A percentile compares a stretch with the other conserved stretches of the same genome.
These are phyloP conservation scores for Nerophis lumbriciformis DNA, from an alignment of 2,113 vertebrate species.

Conservation along the genomic window DNA sequence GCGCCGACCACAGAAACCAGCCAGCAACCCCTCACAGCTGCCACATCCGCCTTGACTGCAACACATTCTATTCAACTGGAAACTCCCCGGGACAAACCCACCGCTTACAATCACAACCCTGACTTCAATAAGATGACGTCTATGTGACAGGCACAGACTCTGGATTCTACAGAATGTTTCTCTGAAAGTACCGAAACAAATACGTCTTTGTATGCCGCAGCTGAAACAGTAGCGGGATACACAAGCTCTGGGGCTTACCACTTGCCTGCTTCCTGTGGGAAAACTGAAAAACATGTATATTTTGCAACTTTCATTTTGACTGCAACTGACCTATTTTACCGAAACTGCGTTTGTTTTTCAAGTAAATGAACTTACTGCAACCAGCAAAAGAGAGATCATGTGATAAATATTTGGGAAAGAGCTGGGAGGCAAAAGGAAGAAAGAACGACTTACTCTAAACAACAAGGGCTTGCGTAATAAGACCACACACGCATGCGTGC, in stretches of 20 bases:
- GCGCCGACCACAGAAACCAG: constrained; percentile 45
- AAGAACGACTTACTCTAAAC: constrained; percentile 27
- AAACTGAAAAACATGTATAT: constrained; percentile 14
- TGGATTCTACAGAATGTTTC: neutral
- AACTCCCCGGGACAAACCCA: constrained; percentile 61
- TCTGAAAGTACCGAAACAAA: constrained; percentile 30
- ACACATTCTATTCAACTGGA: constrained; percentile 51
- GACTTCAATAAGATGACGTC: constrained; percentile 13
- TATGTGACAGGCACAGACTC: neutral
- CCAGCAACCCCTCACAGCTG: constrained; percentile 41
- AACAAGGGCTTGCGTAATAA: constrained; percentile 42
- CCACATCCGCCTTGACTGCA: constrained; percentile 46
- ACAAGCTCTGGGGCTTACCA: constrained; percentile 35
- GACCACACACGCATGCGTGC: constrained; percentile 7
- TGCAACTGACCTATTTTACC: constrained; percentile 28
- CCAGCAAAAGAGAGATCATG: neutral
- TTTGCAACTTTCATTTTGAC: constrained; percentile 22
- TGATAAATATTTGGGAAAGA: neutral
- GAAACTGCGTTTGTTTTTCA: too few relatives aligned
- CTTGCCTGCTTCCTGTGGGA: constrained; percentile 11
- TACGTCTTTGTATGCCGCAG: constrained; percentile 19
- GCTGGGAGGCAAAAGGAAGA: constrained; percentile 4
- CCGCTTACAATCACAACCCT: constrained; percentile 32
- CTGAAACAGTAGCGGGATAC: constrained; percentile 19
- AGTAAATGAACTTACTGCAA: neutral